phyloP scores from a whole-genome alignment of 2,113 vertebrate species.

The Setophaga coronata region DNA sequence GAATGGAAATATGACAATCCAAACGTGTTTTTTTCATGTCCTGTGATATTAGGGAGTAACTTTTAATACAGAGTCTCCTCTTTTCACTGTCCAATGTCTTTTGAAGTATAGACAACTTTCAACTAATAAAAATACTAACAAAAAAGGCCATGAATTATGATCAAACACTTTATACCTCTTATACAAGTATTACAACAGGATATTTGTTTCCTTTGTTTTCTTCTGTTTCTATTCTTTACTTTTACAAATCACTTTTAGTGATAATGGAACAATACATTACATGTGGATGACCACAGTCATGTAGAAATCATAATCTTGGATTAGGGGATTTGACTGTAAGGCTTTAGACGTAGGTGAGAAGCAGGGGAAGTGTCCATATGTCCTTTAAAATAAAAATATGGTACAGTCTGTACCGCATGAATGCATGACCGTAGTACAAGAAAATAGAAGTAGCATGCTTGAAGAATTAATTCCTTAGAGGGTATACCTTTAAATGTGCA shows the following conservation, averaged over 20 bases:
- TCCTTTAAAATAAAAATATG: background rate
- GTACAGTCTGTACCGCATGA: background rate
- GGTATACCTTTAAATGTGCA: background rate
- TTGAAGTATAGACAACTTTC: background rate
- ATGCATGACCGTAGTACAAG: fast-evolving
- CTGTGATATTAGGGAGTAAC: background rate
- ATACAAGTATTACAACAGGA: background rate
- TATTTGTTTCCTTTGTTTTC: background rate
- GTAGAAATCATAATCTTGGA: background rate
- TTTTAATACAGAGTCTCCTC: background rate
- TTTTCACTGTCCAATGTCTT: background rate
- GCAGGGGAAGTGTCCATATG: background rate
- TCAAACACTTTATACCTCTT: background rate
- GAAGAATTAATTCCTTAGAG: background rate
- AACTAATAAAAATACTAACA: background rate
- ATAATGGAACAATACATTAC: background rate
- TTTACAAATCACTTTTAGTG: background rate
- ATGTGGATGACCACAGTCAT: background rate
- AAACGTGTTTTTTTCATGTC: background rate
- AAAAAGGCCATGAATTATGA: background rate
- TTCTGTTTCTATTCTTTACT: background rate
- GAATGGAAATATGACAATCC: background rate
- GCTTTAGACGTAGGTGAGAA: background rate
- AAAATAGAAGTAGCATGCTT: background rate
- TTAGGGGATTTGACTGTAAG: background rate